Base-by-base conservation (phyloP, 2,797 vertebrate species). In the Molothrus aeneus region DNA sequence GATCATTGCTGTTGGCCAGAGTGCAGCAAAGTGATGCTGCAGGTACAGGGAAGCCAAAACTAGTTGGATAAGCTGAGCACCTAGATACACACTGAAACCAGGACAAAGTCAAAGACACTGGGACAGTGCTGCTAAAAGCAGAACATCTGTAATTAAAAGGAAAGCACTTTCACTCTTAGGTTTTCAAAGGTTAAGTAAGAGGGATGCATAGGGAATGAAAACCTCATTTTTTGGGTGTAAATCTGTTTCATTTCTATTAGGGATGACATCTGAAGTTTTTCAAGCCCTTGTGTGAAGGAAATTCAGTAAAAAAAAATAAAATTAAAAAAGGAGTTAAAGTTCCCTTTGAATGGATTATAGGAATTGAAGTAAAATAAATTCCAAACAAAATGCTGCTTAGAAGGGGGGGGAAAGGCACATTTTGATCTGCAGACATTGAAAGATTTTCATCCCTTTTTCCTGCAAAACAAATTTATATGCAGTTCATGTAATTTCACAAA, bases 171-270 rank as follows among this genome's bases (percentile, higher is more conserved):
- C 38, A 88, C 48, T 65, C 88, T 86, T 20, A 93, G 86, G 91
- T 93, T 96, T 96, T 81, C 88, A 91, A 73, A 95, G 95, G 96
- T 92, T 97, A 95, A 97, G 83, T 92, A 96, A 94, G 60, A 93
- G 51, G 88, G 77, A 93, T 96, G 93, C 70, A 86, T 80, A 65
- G 92, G 91, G 87, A 97, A 90, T 92, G 87, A 59, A 94, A 94
- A 93, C 92, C 91, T 93, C 77, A 79, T 92, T 96, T 96, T 94
- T 88, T 57, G 36, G 22, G 53, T 66, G 59, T 72, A 89, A 85
- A 91, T 88, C 80, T 87, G 47, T 93, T 95, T 95, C 59, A 21
- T 91, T 90, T 91, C 63, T 16, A 75, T 72, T 88, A 88, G 34
- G 56, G 56, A 64, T 91, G 87, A 79, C 63, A 66, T 53, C 43